Percentiles rank a stretch among this genome's conserved stretches.
These are phyloP conservation scores for Exephanes ischioxanthus DNA, from an alignment of 2,888 invertebrate species.

Conservation along the genomic window DNA sequence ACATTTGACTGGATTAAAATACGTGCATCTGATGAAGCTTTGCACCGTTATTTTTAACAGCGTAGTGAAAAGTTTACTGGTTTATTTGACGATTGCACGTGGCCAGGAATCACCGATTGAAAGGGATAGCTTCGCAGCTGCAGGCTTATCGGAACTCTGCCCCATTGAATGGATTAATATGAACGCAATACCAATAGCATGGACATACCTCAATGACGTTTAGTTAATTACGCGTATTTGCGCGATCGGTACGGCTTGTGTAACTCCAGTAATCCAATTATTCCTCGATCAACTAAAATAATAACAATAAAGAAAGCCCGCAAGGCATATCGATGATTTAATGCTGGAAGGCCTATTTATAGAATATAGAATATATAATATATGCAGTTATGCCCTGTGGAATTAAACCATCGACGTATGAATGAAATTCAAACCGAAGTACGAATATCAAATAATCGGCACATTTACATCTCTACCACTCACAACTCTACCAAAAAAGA, in stretches of 20 bases:
- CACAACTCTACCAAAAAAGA: too few species aligned
- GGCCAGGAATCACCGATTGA: not conserved
- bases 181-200: not conserved
- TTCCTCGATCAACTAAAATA: not conserved
- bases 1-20: not conserved
- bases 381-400: not conserved
- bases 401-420: not conserved
- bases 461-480: too few species aligned
- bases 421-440: not conserved
- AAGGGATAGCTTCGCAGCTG: conserved; percentile 9
- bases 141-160: conserved; percentile 16
- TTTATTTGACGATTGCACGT: not conserved
- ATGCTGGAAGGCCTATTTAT: not conserved
- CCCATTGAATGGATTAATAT: conserved; percentile 23
- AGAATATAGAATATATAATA: not conserved
- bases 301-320: not conserved
- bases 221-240: not conserved
- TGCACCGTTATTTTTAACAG: not conserved
- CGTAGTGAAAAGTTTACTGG: not conserved
- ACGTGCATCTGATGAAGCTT: not conserved
- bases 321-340: not conserved
- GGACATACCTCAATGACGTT: not conserved
- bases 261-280: not conserved
- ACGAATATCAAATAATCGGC: not conserved
- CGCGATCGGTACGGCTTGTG: not conserved